A percentile compares a stretch with the other conserved stretches of the same genome.
These are phyloP conservation scores for Noctua comes DNA, from an alignment of 2,888 invertebrate species.

Conservation along the genomic window DNA sequence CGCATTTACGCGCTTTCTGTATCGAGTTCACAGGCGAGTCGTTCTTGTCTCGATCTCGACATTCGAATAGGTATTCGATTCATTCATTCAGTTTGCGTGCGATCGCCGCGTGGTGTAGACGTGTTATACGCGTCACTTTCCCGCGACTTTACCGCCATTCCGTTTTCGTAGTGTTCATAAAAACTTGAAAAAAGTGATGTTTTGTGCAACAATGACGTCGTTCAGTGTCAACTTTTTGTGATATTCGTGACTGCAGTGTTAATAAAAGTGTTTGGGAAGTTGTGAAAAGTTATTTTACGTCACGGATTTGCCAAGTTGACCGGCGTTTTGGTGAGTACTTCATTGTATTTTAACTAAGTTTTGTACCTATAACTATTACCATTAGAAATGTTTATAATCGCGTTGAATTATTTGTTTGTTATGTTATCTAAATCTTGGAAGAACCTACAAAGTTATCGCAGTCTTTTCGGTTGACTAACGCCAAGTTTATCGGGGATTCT, in stretches of 20 bases:
- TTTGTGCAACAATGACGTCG: constrained; percentile 77
- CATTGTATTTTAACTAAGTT: constrained; percentile 59
- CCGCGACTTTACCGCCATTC: constrained; percentile 73
- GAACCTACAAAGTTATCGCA: constrained; percentile 29
- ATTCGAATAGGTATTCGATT: constrained; percentile 60
- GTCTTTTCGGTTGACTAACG: constrained; percentile 28
- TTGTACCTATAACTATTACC: constrained; percentile 13
- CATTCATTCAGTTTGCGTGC: constrained; percentile 80
- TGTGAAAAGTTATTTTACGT: constrained; percentile 69
- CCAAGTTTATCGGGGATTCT: constrained; percentile 55
- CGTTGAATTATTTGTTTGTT: constrained; percentile 17
- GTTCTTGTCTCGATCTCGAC: constrained; percentile 51
- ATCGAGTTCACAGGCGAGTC: constrained; percentile 58
- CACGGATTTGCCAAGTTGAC: constrained; percentile 79
- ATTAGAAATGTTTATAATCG: constrained; percentile 18
- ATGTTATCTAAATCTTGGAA: constrained; percentile 10
- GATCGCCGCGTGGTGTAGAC: constrained; percentile 69
- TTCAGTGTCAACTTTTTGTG: constrained; percentile 78
- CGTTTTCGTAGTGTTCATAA: constrained; percentile 70
- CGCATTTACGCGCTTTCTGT: constrained; percentile 52
- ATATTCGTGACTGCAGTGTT: constrained; percentile 68
- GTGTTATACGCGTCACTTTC: constrained; percentile 58
- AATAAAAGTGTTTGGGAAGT: constrained; percentile 66
- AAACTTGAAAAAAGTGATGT: constrained; percentile 78
- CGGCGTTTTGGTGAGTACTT: constrained; percentile 70